Evolutionary conservation across 2,888 invertebrate genomes (phyloP).

Genomic region (Muscina levida): DNA sequence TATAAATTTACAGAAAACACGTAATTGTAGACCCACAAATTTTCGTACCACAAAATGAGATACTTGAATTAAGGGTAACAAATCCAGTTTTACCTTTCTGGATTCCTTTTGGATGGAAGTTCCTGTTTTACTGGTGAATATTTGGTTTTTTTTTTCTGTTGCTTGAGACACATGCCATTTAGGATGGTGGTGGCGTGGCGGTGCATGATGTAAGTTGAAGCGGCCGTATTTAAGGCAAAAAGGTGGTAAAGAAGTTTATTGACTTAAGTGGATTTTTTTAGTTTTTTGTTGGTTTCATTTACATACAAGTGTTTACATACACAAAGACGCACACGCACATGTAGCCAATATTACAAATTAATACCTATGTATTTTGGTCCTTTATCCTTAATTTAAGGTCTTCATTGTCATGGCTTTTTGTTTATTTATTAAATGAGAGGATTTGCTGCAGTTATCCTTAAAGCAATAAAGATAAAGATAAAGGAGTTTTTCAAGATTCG

Average conservation of each 20-base stretch:
- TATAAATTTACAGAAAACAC: slow-evolving; percentile 36
- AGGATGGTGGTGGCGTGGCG: no score
- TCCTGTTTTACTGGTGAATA: slow-evolving; percentile 3
- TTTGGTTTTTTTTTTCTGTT: slow-evolving; percentile 3
- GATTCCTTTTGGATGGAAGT: not conserved
- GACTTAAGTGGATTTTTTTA: slow-evolving; percentile 57
- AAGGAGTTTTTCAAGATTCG: no score
- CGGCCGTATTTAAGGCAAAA: slow-evolving; percentile 32
- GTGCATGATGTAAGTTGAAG: no score
- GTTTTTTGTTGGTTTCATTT: not conserved
- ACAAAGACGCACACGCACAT: not conserved
- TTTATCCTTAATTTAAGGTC: no score
- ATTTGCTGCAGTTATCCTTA: no score
- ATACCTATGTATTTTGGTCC: no score
- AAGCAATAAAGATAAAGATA: no score
- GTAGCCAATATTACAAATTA: no score
- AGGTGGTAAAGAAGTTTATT: slow-evolving; percentile 66
- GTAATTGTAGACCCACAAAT: slow-evolving; percentile 32
- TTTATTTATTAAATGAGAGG: no score
- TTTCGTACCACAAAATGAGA: not conserved
- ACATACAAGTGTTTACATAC: not conserved
- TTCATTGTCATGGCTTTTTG: no score
- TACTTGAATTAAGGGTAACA: slow-evolving; percentile 31
- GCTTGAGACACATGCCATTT: slow-evolving; percentile 22
- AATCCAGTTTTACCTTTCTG: slow-evolving; percentile 50